Conservation (phyloP, 2,888 invertebrate species). For the Matsumyia berberina region DNA sequence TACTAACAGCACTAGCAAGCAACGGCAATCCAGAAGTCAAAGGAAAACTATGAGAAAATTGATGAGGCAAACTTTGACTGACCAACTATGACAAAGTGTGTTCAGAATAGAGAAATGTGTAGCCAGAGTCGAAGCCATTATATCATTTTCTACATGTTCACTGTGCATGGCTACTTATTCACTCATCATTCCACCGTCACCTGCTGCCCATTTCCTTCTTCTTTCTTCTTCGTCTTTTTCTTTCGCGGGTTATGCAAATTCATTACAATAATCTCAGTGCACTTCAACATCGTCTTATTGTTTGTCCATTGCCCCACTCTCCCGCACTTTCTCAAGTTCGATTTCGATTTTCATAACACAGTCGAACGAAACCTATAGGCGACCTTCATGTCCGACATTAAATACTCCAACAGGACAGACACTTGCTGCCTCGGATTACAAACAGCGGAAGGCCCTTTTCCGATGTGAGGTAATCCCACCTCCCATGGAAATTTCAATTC, state of each 20-base stretch:
- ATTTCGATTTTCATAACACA: conserved; percentile 26
- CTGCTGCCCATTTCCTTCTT: not conserved
- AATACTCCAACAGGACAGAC: conserved; percentile 43
- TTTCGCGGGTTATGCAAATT: conserved; percentile 4
- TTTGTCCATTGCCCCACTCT: conserved; percentile 6
- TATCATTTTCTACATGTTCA: too few relatives aligned
- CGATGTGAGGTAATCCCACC: conserved; percentile 48
- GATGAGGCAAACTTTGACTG: too few relatives aligned
- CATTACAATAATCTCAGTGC: conserved; percentile 16
- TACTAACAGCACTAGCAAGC: too few relatives aligned
- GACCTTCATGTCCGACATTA: conserved; percentile 43
- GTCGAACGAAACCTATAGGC: conserved; percentile 5
- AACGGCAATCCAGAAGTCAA: too few relatives aligned
- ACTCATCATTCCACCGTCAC: not conserved
- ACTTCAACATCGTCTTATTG: conserved; percentile 13
- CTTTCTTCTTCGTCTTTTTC: not conserved
- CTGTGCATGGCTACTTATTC: not conserved
- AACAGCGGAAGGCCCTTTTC: conserved; percentile 50
- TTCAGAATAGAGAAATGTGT: too few relatives aligned
- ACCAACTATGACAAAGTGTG: too few relatives aligned
- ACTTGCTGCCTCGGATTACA: conserved; percentile 24
- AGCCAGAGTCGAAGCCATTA: too few relatives aligned
- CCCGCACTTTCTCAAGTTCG: conserved; percentile 19
- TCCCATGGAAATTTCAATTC: conserved; percentile 45
- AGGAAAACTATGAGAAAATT: too few relatives aligned